Evolutionary conservation across 2,888 invertebrate species (phyloP).

Genomic region (Gortyna flavago): DNA sequence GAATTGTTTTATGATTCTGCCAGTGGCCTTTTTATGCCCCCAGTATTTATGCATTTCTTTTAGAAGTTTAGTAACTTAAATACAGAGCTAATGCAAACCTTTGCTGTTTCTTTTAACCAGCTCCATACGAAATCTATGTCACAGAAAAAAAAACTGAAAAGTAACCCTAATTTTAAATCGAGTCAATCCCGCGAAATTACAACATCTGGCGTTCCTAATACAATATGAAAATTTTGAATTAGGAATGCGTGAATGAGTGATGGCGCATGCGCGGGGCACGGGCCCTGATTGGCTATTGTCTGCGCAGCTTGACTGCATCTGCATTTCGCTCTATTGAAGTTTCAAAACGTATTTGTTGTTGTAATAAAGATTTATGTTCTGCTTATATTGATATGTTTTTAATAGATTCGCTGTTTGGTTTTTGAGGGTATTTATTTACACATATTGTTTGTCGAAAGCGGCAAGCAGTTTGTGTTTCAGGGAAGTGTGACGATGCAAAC

Average conservation of each 20-base stretch:
- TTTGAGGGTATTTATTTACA: constrained; percentile 14
- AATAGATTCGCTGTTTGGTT: constrained; percentile 35
- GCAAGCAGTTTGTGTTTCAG: not conserved
- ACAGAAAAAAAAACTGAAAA: not conserved
- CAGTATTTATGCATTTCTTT: too few relatives aligned
- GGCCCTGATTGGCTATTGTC: constrained; percentile 85
- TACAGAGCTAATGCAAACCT: not conserved
- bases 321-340: constrained; percentile 63
- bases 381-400: constrained; percentile 53
- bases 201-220: constrained; percentile 62
- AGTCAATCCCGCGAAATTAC: constrained; percentile 35
- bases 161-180: constrained; percentile 13
- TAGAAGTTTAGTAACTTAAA: too few relatives aligned
- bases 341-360: constrained; percentile 52
- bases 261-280: constrained; percentile 74
- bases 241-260: constrained; percentile 79
- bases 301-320: constrained; percentile 79
- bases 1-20: too few relatives aligned
- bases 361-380: constrained; percentile 52
- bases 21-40: too few relatives aligned
- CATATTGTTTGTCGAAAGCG: not conserved
- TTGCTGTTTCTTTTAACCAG: not conserved
- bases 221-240: constrained; percentile 70
- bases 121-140: not conserved
- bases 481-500: not conserved